Evolutionary conservation across 2,113 vertebrate species (phyloP), one percentile per base, ranked within the genome.

Genomic region (Amblyornis subalaris): DNA sequence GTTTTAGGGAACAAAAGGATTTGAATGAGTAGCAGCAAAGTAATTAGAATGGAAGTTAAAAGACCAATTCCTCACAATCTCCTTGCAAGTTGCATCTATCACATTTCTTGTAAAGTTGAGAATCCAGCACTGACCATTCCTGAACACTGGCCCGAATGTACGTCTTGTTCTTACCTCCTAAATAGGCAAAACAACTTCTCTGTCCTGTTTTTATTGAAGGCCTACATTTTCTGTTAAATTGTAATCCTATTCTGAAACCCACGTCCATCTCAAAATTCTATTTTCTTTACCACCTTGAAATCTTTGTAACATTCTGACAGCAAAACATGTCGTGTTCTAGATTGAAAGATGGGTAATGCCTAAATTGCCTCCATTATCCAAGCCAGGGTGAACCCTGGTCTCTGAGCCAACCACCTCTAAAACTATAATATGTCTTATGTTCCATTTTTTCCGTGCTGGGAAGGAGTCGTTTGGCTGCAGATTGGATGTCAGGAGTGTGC

Each of bases 341-440:
- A 2, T 2, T 71, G 38, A 77, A 31, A 13, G 9, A 23, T 9
- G 10, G 15, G 5, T 26, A 33, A 23, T 35, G n/a, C 6, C 28
- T 66, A 70, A 57, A 44, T 50, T 42, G 2, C 6, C 6, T n/a
- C 6, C 33, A 7, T 40, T 62, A 10, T 17, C 50, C 7, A 14
- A 36, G 15, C 7, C 16, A 44, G 6, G 5, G 5, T 44, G 57
- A 84, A 48, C 0, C 0, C 1, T 29, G 12, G 3, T 55, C 21
- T 33, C 9, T 12, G 12, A 19, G 16, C 13, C 45, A 83, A 14
- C 8, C 16, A 60, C 6, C 25, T 69, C 15, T 45, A 36, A n/a
- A 48, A 67, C 1, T 36, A 4, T 9, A 12, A 23, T n/a, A 2
- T 6, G 5, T 4, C 0, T 3, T 22, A 18, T 13, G 12, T 31